These are phyloP conservation scores for Halisarca cf. caerulea DNA, from an alignment of 37 sponge, comb jelly and placozoan genomes.

Conservation along the genomic window DNA sequence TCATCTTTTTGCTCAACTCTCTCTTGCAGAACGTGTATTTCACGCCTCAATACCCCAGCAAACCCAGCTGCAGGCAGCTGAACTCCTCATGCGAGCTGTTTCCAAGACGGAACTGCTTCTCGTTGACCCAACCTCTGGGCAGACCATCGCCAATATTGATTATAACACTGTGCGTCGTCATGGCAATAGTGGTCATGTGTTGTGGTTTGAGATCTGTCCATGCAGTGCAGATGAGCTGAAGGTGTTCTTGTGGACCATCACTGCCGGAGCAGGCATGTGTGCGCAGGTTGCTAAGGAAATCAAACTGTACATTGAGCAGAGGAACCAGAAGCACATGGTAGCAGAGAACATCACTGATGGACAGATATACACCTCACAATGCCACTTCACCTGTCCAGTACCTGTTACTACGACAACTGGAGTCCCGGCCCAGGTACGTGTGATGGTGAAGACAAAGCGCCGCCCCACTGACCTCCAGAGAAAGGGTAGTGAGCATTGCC, in stretches of 20 bases:
- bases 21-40: constrained; percentile 59
- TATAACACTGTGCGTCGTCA: constrained; percentile 42
- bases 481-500: constrained; percentile 13
- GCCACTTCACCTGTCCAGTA: constrained; percentile 21
- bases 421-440: constrained; percentile 10
- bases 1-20: background rate
- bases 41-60: constrained; percentile 72
- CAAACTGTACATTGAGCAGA: constrained; percentile 19
- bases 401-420: constrained; percentile 14
- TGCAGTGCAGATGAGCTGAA: constrained; percentile 9
- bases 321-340: constrained; percentile 32
- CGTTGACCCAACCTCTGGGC: constrained; percentile 41
- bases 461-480: constrained; percentile 20
- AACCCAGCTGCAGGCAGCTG: constrained; percentile 38
- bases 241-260: constrained; percentile 27
- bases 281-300: constrained; percentile 23
- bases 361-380: constrained; percentile 24
- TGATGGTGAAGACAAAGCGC: background rate
- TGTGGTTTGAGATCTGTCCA: constrained; percentile 74
- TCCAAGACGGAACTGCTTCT: constrained; percentile 20
- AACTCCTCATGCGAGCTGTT: constrained; percentile 60
- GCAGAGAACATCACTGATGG: constrained; percentile 21
- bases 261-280: background rate
- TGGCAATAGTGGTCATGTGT: constrained; percentile 40
- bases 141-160: constrained; percentile 40